Evolutionary conservation across 2,113 vertebrate genomes (phyloP).

Genomic region (Chamaetylas fuelleborni): DNA sequence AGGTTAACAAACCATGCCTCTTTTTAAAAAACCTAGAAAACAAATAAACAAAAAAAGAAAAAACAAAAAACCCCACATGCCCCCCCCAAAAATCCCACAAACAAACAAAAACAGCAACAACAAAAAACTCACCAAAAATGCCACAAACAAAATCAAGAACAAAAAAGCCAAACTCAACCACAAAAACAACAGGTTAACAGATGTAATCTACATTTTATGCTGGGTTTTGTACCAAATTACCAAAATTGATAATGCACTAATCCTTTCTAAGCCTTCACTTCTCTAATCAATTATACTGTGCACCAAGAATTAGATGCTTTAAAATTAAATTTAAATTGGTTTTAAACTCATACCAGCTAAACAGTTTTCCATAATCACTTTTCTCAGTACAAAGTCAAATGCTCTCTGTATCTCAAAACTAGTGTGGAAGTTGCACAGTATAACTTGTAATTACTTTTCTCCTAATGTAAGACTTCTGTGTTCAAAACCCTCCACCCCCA

Average conservation of each 20-base stretch:
- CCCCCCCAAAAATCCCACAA: not conserved
- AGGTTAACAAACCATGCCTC: not conserved
- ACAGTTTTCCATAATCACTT: not conserved
- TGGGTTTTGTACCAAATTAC: not conserved
- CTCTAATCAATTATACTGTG: not conserved
- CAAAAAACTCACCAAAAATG: not conserved
- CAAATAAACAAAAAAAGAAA: not conserved
- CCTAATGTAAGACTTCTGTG: not conserved
- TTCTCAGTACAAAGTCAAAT: not conserved
- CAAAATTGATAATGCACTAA: not conserved
- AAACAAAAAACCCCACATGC: too few relatives aligned
- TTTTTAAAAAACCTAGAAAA: not conserved
- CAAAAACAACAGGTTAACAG: not conserved
- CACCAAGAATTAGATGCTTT: not conserved
- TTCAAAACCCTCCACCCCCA: rapidly evolving
- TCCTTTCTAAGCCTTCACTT: not conserved
- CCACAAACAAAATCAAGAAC: not conserved
- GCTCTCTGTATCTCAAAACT: not conserved
- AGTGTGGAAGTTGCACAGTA: not conserved
- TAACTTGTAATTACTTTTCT: not conserved
- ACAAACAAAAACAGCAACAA: not conserved
- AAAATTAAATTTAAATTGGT: not conserved
- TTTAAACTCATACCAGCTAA: not conserved
- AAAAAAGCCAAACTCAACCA: not conserved
- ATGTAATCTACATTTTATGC: not conserved